phyloP scores from a whole-genome alignment of 1,140 invertebrate genomes.

The Phthorimaea operculella region DNA sequence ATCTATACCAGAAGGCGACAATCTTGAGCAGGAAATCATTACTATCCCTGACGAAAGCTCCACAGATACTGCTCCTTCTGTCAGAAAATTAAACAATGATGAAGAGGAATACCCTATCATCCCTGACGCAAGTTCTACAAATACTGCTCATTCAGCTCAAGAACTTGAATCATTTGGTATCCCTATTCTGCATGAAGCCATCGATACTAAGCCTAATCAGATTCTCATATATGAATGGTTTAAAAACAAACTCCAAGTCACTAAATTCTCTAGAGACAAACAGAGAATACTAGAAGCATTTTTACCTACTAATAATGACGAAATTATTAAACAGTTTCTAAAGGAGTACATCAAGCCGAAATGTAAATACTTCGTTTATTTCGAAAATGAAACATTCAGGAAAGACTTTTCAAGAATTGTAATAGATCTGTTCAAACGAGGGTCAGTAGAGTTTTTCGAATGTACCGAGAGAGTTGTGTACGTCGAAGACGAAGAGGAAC shows the following conservation, averaged over 20 bases:
- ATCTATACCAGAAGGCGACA: no score
- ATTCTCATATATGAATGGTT: slow-evolving; percentile 22
- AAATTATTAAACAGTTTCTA: slow-evolving; percentile 21
- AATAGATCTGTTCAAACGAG: no score
- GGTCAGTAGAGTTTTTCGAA: no score
- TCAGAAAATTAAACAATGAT: no score
- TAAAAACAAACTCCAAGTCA: slow-evolving; percentile 15
- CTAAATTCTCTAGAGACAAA: slow-evolving; percentile 14
- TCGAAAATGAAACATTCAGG: slow-evolving; percentile 15
- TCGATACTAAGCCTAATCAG: slow-evolving; percentile 28
- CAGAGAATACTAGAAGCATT: slow-evolving; percentile 21
- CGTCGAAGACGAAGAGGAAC: no score
- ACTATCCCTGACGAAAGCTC: no score
- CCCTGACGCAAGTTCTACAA: background rate
- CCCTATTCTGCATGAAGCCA: slow-evolving; percentile 23
- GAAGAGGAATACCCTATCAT: no score
- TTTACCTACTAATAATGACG: slow-evolving; percentile 13
- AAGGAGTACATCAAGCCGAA: slow-evolving; percentile 22
- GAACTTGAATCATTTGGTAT: slow-evolving; percentile 18
- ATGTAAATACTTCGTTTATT: slow-evolving; percentile 25
- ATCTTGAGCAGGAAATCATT: no score
- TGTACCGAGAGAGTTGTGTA: no score
- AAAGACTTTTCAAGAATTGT: slow-evolving; percentile 10
- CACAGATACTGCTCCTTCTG: no score
- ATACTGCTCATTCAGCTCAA: slow-evolving; percentile 17